phyloP scores from a whole-genome alignment of 2,888 invertebrate genomes.

The Oscheius sp. region DNA sequence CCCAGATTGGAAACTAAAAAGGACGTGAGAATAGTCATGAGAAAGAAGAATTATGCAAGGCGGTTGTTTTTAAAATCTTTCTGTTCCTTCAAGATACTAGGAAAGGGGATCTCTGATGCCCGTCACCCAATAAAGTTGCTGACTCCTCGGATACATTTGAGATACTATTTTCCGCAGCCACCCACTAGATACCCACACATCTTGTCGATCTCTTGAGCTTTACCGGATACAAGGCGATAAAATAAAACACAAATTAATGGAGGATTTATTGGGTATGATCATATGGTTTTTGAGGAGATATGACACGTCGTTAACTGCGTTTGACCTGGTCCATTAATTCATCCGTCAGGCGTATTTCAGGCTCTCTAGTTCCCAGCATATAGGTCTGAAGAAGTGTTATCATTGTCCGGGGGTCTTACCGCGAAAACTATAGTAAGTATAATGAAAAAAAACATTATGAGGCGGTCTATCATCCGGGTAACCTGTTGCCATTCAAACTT shows the following conservation, averaged over 20 bases:
- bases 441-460: slow-evolving; percentile 69
- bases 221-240: neutral
- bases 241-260: too few relatives aligned
- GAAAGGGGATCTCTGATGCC: slow-evolving; percentile 4
- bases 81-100: neutral
- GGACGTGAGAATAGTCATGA: neutral
- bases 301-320: slow-evolving; percentile 38
- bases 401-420: slow-evolving; percentile 20
- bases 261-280: slow-evolving; percentile 1
- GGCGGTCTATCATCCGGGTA: slow-evolving; percentile 66
- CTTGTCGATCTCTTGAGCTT: neutral
- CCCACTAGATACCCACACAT: too few relatives aligned
- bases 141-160: slow-evolving; percentile 3
- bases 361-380: slow-evolving; percentile 63
- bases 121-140: slow-evolving; percentile 2
- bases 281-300: slow-evolving; percentile 2
- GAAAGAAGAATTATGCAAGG: neutral
- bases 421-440: slow-evolving; percentile 64
- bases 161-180: neutral
- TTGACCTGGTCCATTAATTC: slow-evolving; percentile 63
- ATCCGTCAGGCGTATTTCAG: slow-evolving; percentile 61
- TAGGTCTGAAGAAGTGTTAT: slow-evolving; percentile 31
- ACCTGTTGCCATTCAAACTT: slow-evolving; percentile 71
- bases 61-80: neutral
- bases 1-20: neutral